Percentiles rank a stretch among this genome's conserved stretches.
Evolutionary conservation across 2,888 invertebrate species (phyloP).

Genomic region (Andricus curvator): DNA sequence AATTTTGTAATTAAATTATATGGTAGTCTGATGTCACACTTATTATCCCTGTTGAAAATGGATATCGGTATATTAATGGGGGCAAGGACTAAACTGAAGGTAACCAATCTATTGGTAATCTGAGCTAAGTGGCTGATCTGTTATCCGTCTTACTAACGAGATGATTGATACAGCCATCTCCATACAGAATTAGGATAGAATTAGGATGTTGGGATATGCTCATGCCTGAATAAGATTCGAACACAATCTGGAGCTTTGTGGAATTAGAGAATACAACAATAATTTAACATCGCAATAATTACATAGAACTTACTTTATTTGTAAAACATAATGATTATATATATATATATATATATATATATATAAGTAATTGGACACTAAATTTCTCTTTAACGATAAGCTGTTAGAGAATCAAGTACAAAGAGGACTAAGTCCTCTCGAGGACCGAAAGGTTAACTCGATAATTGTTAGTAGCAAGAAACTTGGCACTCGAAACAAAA

Average conservation of each 20-base stretch:
- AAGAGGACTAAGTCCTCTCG: constrained; percentile 5
- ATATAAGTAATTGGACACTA: background rate
- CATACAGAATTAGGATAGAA: constrained; percentile 1
- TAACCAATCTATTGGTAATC: constrained; percentile 19
- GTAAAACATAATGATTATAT: background rate
- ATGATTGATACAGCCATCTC: background rate
- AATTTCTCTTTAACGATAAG: background rate
- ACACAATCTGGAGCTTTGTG: constrained; percentile 10
- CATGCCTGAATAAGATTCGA: constrained; percentile 5
- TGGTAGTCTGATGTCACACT: background rate
- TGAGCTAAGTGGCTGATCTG: constrained; percentile 17
- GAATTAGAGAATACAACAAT: background rate
- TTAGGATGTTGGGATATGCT: background rate
- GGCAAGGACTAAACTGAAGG: background rate
- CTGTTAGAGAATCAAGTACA: background rate
- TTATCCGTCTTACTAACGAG: constrained; percentile 25
- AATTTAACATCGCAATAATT: background rate
- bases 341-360: no score
- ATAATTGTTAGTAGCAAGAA: constrained; percentile 32
- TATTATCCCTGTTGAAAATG: background rate
- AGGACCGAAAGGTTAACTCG: background rate
- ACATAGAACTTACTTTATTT: background rate
- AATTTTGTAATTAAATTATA: background rate
- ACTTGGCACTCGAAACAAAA: constrained; percentile 15
- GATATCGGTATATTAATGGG: background rate